phyloP scores from a whole-genome alignment of 23 tunicate species.

The Trididemnum nubilum region DNA sequence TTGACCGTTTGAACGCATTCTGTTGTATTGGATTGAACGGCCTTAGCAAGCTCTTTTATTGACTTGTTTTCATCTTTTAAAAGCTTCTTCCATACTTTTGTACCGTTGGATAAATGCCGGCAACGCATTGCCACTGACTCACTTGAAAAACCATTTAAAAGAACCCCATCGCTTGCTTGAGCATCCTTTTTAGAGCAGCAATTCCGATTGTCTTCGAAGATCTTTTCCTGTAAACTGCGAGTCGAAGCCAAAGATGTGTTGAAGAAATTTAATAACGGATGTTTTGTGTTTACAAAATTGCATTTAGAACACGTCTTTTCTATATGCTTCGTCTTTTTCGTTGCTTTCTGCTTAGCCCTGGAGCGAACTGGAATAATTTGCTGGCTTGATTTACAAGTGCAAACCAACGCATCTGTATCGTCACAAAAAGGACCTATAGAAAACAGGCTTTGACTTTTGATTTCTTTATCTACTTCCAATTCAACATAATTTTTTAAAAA shows the following conservation, averaged over 20 bases:
- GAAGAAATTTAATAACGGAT: background rate
- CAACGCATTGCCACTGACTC: background rate
- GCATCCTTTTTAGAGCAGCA: too few relatives aligned
- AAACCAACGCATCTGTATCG: slow-evolving; percentile 2
- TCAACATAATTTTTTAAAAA: slow-evolving; percentile 25
- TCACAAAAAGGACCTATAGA: slow-evolving; percentile 48
- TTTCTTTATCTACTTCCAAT: background rate
- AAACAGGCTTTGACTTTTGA: slow-evolving; percentile 24
- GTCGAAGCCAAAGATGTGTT: background rate
- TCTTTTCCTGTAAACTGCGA: too few relatives aligned
- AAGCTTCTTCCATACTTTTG: slow-evolving; percentile 34
- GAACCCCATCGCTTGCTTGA: too few relatives aligned
- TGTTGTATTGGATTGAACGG: slow-evolving; percentile 10
- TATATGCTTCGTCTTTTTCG: background rate
- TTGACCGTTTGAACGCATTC: slow-evolving; percentile 35
- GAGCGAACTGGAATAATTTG: background rate
- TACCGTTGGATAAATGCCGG: background rate
- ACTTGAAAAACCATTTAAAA: too few relatives aligned
- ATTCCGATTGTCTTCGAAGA: too few relatives aligned
- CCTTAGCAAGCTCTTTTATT: background rate
- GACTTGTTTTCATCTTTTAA: slow-evolving; percentile 29
- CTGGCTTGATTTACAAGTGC: slow-evolving; percentile 38
- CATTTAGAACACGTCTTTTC: background rate
- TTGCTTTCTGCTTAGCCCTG: background rate
- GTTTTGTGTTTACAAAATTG: background rate